Conservation (phyloP, 2,113 vertebrate species). For the Cygnus buccinator region DNA sequence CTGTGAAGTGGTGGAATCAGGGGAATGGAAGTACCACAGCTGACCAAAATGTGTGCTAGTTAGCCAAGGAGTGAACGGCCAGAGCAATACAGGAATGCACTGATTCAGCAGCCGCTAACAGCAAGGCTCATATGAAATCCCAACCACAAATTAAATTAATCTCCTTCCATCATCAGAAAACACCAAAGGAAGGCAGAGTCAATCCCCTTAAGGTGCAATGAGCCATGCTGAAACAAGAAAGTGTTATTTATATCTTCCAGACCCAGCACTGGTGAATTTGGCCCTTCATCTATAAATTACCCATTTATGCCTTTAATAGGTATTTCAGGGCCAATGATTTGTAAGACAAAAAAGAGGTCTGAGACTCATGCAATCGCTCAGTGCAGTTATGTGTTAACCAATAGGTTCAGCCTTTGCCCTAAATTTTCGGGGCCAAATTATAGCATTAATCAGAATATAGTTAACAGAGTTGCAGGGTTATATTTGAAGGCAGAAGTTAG, state of each 20-base stretch:
- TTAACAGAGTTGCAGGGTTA: neutral
- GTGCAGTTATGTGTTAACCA: constrained; percentile 25
- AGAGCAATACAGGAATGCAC: constrained; percentile 46
- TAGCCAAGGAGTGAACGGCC: neutral
- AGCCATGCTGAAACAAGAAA: constrained; percentile 53
- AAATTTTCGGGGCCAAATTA: constrained; percentile 38
- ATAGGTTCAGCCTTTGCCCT: constrained; percentile 16
- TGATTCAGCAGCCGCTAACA: constrained; percentile 46
- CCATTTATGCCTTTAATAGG: constrained; percentile 49
- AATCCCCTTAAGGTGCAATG: neutral
- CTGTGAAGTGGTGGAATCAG: neutral
- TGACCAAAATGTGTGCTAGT: constrained; percentile 12
- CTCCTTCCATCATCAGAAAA: constrained; percentile 62
- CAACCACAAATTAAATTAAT: constrained; percentile 66
- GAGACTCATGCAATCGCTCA: constrained; percentile 13
- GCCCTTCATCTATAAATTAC: constrained; percentile 65
- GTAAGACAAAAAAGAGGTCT: constrained; percentile 39
- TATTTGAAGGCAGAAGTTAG: neutral
- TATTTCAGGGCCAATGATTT: constrained; percentile 62
- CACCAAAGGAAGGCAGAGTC: constrained; percentile 59
- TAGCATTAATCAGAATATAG: constrained; percentile 5
- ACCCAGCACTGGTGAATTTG: constrained; percentile 50
- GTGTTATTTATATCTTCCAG: constrained; percentile 66
- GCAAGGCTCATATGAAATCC: constrained; percentile 35
- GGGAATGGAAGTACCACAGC: neutral